These are phyloP conservation scores for Hormiphora californensis DNA, from an alignment of 37 sponge, comb jelly and placozoan species.

Conservation along the genomic window DNA sequence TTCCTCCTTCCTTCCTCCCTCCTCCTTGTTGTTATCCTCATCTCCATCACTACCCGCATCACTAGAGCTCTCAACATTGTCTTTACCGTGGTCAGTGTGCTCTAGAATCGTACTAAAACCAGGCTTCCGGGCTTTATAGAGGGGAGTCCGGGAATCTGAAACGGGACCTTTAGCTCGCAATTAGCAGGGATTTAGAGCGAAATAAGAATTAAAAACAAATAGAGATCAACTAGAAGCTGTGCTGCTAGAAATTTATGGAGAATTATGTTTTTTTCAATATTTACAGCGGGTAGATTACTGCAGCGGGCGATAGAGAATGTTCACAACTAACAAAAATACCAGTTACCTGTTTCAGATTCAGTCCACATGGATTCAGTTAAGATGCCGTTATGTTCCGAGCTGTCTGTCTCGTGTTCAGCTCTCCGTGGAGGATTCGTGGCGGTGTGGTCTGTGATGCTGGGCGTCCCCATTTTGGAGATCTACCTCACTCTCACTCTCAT, in stretches of 20 bases:
- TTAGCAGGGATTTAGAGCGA: no score
- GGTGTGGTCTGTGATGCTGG: no score
- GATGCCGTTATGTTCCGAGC: neutral
- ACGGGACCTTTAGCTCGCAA: no score
- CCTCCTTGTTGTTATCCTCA: neutral
- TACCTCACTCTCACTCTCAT: slow-evolving; percentile 23
- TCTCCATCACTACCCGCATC: neutral
- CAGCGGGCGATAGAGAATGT: no score
- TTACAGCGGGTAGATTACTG: no score
- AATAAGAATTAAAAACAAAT: no score
- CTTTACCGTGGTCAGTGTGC: neutral
- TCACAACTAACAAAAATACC: no score
- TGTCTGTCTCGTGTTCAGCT: slow-evolving; percentile 12
- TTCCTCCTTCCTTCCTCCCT: neutral
- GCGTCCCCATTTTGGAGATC: no score
- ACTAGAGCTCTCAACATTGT: neutral
- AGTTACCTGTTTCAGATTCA: slow-evolving; percentile 49
- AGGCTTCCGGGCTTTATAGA: slow-evolving; percentile 29
- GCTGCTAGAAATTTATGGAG: no score
- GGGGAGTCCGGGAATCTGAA: slow-evolving; percentile 37
- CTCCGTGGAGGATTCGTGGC: no score
- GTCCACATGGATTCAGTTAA: slow-evolving; percentile 51
- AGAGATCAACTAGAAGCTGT: no score
- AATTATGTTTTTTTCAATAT: no score
- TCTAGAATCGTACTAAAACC: slow-evolving; percentile 2